Base-by-base conservation (phyloP, 2,888 invertebrate species). In the Lathronympha strigana region DNA sequence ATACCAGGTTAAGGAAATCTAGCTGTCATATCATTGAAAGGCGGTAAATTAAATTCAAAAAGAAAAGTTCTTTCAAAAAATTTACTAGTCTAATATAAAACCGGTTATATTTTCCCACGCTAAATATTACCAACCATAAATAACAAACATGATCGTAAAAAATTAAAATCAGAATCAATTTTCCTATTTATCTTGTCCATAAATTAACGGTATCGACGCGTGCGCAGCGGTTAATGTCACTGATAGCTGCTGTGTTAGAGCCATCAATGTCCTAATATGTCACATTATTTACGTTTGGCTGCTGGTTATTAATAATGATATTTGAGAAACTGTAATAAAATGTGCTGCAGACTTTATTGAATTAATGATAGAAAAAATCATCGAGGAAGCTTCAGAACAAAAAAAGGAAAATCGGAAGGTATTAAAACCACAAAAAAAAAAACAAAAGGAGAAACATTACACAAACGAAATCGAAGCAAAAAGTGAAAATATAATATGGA, bases 201-300 rank as follows among this genome's bases (percentile, higher is more conserved):
- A 64, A 64, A 64, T 64, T 64, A 60, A 60, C 51, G 33, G 19
- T 60, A 53, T 62, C 61, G 51, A 36, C 64, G 33, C 64, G 43
- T 45, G 58, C 43, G 51, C 66, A 50, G 25, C 53, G 53, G 54
- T 66, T 61, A 66, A 61, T 49, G 66, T 66, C 66, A 40, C 66
- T 64, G 66, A 66, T 66, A 66, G 54, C 53, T 53, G 58, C 60
- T 54, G 63, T 19, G 33, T 60, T 66, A 61, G 61, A 61, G 47
- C 51, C 47, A 54, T 66, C 61, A 54, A 61, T 54, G 58, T 63
- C 63, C 57, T 64, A 64, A 64, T 51, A 64, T 64, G 64, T 53
- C 53, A 60, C 58, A 64, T 53, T 64, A 57, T 57, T 63, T 57
- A 50, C 38, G 55, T 55, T 47, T n/a, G n/a, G 47, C 23, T 45